Base-by-base conservation (phyloP, 1,140 invertebrate genomes). In the Drosophila simulans region DNA sequence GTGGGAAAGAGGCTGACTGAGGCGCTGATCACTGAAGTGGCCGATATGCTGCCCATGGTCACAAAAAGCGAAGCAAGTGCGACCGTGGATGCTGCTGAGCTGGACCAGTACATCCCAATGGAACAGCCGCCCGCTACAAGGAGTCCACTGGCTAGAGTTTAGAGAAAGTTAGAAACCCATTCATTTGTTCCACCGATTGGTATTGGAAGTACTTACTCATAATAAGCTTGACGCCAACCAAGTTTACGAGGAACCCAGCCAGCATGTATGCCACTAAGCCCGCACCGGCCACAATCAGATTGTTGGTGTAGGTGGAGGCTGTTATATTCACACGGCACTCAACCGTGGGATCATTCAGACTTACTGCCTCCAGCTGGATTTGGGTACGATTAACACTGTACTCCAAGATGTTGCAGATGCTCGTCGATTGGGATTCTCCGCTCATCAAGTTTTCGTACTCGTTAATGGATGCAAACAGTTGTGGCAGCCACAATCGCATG, bases 391-490 rank as follows among this genome's bases (percentile, higher is more conserved):
- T 91, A 5, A 91, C 73, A 22, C 72, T 91, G 20, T 71, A 88
- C 46, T 91, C 82, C 48, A 86, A 34, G 17, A 89, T 91, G 20
- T 2, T 57, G 65, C 83, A 85, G 5, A 89, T 91, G 25, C 80
- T 89, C 0, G 77, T 80, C n/a, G 60, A 40, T 0, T 8, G 15
- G 0, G 39, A n/a, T 13, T 59, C 17, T 17, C 20, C 17, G n/a
- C 11, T 52, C 15, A 55, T 45, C 48, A 80, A 27, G 7, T 60
- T 54, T 35, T 89, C 80, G 25, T 70, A 90, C 70, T 93, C 70
- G 78, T 91, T 92, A 22, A 94, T 91, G 20, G 93, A 93, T 37
- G 93, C 89, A 70, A 94, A 94, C 0, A 94, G 80, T 60, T 94
- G 93, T 0, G 94, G 94, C 45, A 94, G 85, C 94, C 94, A 94